Conservation (phyloP, 2,888 invertebrate species). For the Petrophora chlorosata region DNA sequence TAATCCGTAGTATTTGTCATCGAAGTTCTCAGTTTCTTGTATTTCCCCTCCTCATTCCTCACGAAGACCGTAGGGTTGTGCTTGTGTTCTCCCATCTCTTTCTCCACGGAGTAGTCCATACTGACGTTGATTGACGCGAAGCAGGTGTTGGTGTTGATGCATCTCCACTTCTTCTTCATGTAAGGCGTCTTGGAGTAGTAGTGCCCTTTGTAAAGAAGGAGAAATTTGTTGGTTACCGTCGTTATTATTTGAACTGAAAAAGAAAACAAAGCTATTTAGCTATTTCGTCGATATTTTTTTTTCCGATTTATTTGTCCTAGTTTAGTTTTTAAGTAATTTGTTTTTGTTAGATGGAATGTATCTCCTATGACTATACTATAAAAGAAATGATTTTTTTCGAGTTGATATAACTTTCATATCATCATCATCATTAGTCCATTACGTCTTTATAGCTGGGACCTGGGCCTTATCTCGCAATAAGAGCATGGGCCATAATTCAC, state of each 20-base stretch:
- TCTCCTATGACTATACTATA: too few species aligned
- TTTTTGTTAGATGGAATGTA: too few species aligned
- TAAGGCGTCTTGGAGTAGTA: slow-evolving; percentile 58
- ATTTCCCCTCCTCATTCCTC: slow-evolving; percentile 45
- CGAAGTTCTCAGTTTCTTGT: slow-evolving; percentile 36
- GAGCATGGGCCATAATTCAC: too few species aligned
- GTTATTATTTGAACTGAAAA: slow-evolving; percentile 51
- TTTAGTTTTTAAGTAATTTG: too few species aligned
- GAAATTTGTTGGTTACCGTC: slow-evolving; percentile 50
- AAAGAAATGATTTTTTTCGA: too few species aligned
- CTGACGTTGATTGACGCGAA: slow-evolving; percentile 48
- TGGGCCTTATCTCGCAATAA: too few species aligned
- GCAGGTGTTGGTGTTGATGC: slow-evolving; percentile 58
- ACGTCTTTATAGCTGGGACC: too few species aligned
- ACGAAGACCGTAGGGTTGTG: slow-evolving; percentile 50
- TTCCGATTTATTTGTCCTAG: too few species aligned
- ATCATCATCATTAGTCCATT: too few species aligned
- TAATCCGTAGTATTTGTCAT: slow-evolving; percentile 38
- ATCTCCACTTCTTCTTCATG: slow-evolving; percentile 56
- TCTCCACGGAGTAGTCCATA: slow-evolving; percentile 46
- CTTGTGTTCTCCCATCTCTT: slow-evolving; percentile 49
- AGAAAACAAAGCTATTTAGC: background rate
- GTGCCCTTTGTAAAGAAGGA: slow-evolving; percentile 57
- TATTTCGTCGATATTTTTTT: too few species aligned
- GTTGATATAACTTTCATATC: too few species aligned